These are phyloP conservation scores for Ptychadena robeensis DNA, from an alignment of 2,797 vertebrate genomes.

Conservation along the genomic window DNA sequence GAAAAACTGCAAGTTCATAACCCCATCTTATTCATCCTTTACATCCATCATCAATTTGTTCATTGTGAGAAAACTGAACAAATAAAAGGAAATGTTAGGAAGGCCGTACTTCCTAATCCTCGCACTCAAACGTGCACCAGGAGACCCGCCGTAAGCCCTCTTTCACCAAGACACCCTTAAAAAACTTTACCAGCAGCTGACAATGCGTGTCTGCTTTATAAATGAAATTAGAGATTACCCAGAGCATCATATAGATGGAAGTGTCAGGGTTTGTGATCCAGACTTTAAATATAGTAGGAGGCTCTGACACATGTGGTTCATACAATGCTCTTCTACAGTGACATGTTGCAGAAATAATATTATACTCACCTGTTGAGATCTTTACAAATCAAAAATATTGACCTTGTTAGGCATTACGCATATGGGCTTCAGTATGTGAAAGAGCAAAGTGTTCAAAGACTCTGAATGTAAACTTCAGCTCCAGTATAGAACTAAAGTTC, in stretches of 20 bases:
- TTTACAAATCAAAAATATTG: not conserved
- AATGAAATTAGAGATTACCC: slow-evolving; percentile 3
- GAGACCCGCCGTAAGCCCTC: slow-evolving; percentile 3
- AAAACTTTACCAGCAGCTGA: slow-evolving; percentile 1
- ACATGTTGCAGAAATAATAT: not conserved
- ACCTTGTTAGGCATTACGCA: too few relatives aligned
- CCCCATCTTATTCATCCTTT: slow-evolving; percentile 47
- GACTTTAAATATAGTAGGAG: not conserved
- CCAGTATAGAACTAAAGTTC: too few relatives aligned
- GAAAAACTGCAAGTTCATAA: slow-evolving; percentile 49
- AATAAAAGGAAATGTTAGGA: slow-evolving; percentile 43
- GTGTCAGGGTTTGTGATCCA: not conserved
- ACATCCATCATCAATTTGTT: slow-evolving; percentile 49
- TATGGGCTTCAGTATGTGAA: too few relatives aligned
- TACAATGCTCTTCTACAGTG: not conserved
- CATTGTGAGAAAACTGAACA: slow-evolving; percentile 46
- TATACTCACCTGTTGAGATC: not conserved
- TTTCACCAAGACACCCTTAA: slow-evolving; percentile 22
- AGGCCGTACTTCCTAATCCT: slow-evolving; percentile 37
- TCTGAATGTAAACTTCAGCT: too few relatives aligned
- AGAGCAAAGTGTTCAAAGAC: too few relatives aligned
- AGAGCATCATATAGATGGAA: not conserved
- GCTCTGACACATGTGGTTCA: not conserved
- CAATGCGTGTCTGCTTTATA: not conserved
- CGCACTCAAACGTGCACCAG: slow-evolving; percentile 27